Conservation (phyloP, 2,888 invertebrate species). For the Zootermopsis nevadensis region DNA sequence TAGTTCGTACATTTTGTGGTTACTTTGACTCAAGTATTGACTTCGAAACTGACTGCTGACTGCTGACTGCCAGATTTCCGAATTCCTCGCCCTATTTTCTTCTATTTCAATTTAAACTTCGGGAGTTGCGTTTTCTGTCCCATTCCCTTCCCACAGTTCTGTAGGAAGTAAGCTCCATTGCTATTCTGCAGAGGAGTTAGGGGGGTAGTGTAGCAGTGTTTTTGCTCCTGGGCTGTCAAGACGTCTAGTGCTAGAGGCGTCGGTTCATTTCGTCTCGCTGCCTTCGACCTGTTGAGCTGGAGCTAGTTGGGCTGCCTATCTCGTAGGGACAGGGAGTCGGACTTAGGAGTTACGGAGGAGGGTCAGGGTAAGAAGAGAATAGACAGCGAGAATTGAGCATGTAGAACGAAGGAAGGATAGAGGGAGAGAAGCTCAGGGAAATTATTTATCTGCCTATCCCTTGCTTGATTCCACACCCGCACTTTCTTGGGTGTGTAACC, state of each 20-base stretch:
- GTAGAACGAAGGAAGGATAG: not conserved
- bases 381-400: conserved; percentile 5
- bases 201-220: conserved; percentile 25
- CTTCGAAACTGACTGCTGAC: not conserved
- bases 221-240: not conserved
- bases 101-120: not conserved
- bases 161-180: not conserved
- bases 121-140: not conserved
- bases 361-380: conserved; percentile 13
- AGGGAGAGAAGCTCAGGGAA: conserved; percentile 18
- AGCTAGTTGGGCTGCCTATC: conserved; percentile 25
- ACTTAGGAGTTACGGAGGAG: not conserved
- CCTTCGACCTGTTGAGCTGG: conserved; percentile 25
- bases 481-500: not conserved
- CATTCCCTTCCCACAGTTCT: not conserved
- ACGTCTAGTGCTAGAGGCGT: not conserved
- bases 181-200: not conserved
- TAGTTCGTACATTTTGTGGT: not conserved
- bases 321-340: conserved; percentile 7
- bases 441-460: conserved; percentile 35
- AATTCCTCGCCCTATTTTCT: conserved; percentile 24
- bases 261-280: not conserved
- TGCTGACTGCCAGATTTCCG: conserved; percentile 10
- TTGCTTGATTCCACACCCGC: not conserved
- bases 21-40: not conserved